Evolutionary conservation across 2,113 vertebrate genomes (phyloP), one percentile per base, ranked within the genome.

Genomic region (Meleagris gallopavo): DNA sequence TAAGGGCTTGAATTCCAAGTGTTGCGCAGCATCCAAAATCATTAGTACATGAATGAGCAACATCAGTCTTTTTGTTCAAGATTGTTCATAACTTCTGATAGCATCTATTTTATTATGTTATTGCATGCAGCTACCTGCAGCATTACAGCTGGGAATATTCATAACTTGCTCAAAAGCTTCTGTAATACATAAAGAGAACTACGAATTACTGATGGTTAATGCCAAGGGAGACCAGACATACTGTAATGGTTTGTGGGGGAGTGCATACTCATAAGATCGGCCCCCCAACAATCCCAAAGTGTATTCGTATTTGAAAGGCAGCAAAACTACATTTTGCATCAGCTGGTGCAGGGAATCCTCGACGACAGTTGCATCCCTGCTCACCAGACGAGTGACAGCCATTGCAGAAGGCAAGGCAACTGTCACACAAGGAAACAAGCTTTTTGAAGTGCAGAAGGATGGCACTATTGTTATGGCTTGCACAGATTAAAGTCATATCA

Each of bases 241-340:
- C 19, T 55, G 1, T 48, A 66, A 62, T 1, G 40, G 13, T 48
- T 78, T 71, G 55, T 0, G 1, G 15, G 4, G 45, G 29, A 82
- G 32, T 6, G 22, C 19, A 20, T 0, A 0, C 20, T 40, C 41
- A 1, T 1, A 58, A 86, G n/a, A 38, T 20, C 20, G 46, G 24
- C 18, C 12, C 38, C 25, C 21, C 77, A 74, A 48, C 24, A 71
- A 74, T 5, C 14, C 41, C 29, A 75, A 89, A 36, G 5, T 22
- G 7, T 8, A 64, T 30, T 80, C 52, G 9, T 27, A 52, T 76
- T 25, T 66, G 14, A 67, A 75, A 7, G 17, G 19, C 65, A 75
- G 2, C 2, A 29, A 64, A 21, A 82, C 38, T 7, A 45, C 4
- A 34, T 58, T 30, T 84, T 82, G 78, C 25, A 78, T 30, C 32